Base-by-base conservation (phyloP, 2,888 invertebrate species). In the Cosmorhoe ocellata region DNA sequence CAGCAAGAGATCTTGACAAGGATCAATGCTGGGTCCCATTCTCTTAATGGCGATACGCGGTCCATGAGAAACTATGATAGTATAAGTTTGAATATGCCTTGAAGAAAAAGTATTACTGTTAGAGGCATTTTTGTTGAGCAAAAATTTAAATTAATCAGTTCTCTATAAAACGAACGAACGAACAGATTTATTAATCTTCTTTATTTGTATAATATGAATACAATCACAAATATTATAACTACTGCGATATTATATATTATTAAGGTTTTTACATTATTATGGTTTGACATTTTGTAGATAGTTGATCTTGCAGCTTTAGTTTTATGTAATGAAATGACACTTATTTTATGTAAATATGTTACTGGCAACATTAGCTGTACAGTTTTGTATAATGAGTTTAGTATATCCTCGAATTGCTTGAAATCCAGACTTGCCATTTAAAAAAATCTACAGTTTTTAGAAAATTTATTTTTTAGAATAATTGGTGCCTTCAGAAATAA, bases 1-100 rank as follows among this genome's bases (percentile, higher is more conserved):
- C 93, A 93, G 64, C 96, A 96, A 52, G 96, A 97, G 72, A 93
- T 95, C 43, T 73, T 89, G 0, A 73, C 88, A 14, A 79, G 90
- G 57, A 84, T 92, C 61, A 91, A 91, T 55, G 85, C 89, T 60
- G 91, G 91, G 9, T 71, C 85, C 14, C 79, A 79, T 44, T 81
- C 80, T 61, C 58, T 83, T 10, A 86, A 84, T 45, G 79, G 81
- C 2, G 90, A 90, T 42, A 81, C 74, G 2, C 68, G 90, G 28
- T 86, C 87, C 0, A 64, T 87, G 58, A 76, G 90, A 49, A 90
- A 89, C 55, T 90, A 80, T 65, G 91, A 91, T 56, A 86, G 84
- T n/a, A 87, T 91, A 48, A 90, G 90, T 64, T 71, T 90, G 2
- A 90, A 91, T 65, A 81, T 90, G 87, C 88, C 90, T 51, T 89